A percentile compares a stretch with the other conserved stretches of the same genome.
phyloP scores from a whole-genome alignment of 2,113 vertebrate genomes.

The Podiceps cristatus region DNA sequence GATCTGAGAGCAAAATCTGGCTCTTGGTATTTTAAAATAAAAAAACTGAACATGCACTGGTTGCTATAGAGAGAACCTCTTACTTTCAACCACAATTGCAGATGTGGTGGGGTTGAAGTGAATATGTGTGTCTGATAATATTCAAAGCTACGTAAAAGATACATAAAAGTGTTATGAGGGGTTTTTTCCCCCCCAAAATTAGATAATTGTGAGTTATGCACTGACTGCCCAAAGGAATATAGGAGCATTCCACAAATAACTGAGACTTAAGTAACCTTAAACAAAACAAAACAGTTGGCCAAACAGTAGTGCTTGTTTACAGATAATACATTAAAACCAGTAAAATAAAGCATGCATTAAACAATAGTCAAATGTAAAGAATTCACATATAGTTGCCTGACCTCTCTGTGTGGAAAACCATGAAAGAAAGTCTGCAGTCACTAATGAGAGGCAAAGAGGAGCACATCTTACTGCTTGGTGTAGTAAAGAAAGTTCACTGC shows the following conservation, averaged over 20 bases:
- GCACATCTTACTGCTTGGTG: not conserved
- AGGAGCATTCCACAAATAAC: conserved; percentile 50
- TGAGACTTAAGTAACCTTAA: conserved; percentile 22
- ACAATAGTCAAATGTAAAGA: not conserved
- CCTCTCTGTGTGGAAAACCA: not conserved
- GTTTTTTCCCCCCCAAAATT: not conserved
- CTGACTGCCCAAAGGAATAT: conserved; percentile 7
- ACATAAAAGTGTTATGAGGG: not conserved
- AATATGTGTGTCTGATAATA: not conserved
- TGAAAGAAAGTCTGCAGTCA: not conserved
- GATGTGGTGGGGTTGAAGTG: conserved; percentile 32
- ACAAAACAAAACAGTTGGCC: not conserved
- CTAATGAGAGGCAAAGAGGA: not conserved
- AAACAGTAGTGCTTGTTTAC: conserved; percentile 22
- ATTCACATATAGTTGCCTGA: not conserved
- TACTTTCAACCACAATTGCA: conserved; percentile 59
- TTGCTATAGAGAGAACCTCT: conserved; percentile 59
- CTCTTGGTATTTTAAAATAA: conserved; percentile 15
- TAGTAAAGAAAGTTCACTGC: not conserved
- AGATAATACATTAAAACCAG: not conserved
- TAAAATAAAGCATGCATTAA: conserved; percentile 13
- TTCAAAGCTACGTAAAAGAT: conserved; percentile 26
- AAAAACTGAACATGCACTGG: not conserved
- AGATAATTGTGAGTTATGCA: conserved; percentile 1
- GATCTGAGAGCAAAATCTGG: conserved; percentile 32